Conservation (phyloP, 92 coral and sea anemone genomes). For the Isaurus tuberculatus region DNA sequence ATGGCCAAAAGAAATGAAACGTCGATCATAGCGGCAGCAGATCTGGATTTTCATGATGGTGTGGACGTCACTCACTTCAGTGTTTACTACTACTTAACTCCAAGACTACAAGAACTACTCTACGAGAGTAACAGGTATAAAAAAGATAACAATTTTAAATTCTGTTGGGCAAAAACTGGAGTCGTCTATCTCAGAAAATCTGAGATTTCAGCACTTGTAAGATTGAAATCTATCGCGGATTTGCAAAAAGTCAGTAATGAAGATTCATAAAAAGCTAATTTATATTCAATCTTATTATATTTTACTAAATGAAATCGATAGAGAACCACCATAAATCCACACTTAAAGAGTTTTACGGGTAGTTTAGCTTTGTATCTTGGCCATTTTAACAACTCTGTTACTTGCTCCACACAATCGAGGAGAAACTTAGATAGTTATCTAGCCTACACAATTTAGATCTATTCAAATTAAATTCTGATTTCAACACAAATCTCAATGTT, state of each 20-base stretch:
- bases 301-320: neutral
- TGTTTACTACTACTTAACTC: conserved; percentile 40
- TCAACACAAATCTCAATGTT: too few relatives aligned
- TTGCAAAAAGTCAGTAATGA: neutral
- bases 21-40: neutral
- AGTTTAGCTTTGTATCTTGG: neutral
- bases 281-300: neutral
- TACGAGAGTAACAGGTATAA: conserved; percentile 36
- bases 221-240: conserved; percentile 21
- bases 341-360: neutral
- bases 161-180: conserved; percentile 55
- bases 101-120: conserved; percentile 47
- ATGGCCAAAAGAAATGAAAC: conserved; percentile 8
- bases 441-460: too few relatives aligned
- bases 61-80: conserved; percentile 39
- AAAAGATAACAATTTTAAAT: conserved; percentile 40
- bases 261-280: conserved; percentile 1
- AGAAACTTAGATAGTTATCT: neutral
- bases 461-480: too few relatives aligned
- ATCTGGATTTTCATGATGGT: conserved; percentile 30
- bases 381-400: neutral
- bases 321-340: neutral
- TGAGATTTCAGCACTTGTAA: conserved; percentile 26
- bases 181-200: conserved; percentile 37
- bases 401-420: neutral